Conservation (phyloP, 2,113 vertebrate species). For the Urocolius indicus region DNA sequence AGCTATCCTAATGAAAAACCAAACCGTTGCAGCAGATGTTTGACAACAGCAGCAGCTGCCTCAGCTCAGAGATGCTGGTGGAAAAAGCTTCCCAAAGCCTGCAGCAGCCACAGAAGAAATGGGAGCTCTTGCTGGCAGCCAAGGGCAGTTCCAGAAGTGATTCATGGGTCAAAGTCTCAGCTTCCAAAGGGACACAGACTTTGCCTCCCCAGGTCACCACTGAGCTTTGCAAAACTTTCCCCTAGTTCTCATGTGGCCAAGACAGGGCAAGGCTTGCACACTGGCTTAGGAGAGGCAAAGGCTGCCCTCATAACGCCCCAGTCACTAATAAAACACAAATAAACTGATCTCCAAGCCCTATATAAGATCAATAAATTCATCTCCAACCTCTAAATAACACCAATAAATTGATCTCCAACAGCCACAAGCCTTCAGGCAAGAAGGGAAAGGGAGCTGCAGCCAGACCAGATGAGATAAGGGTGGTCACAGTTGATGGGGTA, state of each 20-base stretch:
- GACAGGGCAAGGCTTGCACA: fast-evolving
- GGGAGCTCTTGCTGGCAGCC: not conserved
- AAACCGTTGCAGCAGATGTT: not conserved
- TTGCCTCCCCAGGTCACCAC: not conserved
- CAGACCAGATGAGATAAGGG: not conserved
- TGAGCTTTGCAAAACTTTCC: not conserved
- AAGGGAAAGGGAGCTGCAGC: not conserved
- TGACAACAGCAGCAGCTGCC: not conserved
- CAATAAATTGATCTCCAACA: not conserved
- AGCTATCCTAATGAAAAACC: not conserved
- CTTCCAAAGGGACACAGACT: not conserved
- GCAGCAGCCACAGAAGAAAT: not conserved
- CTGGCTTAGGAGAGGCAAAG: not conserved
- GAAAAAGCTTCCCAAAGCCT: not conserved
- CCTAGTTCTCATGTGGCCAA: not conserved
- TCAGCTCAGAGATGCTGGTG: not conserved
- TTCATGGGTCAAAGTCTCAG: not conserved
- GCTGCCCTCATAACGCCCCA: not conserved
- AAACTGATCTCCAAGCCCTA: not conserved
- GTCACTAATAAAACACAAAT: fast-evolving
- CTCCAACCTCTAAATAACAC: not conserved
- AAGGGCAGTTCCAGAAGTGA: not conserved
- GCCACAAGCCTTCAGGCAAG: not conserved
- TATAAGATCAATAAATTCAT: not conserved
- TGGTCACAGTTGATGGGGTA: fast-evolving